Evolutionary conservation across 2,888 invertebrate species (phyloP), one percentile per base, ranked within the genome.

Genomic region (Xestoiulus laeticollis): DNA sequence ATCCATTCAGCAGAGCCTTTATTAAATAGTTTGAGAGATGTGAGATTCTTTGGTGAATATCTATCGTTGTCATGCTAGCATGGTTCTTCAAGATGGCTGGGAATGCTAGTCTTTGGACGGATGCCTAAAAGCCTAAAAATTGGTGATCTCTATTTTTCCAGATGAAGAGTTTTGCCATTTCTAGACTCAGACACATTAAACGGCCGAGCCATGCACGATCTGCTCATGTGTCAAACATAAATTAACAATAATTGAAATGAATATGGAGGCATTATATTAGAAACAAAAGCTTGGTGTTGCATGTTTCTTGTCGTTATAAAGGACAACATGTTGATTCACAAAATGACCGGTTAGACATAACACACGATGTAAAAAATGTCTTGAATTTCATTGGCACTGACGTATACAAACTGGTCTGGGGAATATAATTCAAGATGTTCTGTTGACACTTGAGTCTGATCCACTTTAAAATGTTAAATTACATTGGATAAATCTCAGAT

Each of bases 251-350:
- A 78, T 30, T 78, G 78, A 78, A 78, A 78, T 78, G 78, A 30
- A 78, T 78, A 78, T 26, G 78, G 78, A 14, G 78, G 30, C 78
- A 78, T 78, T 78, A 78, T 78, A 78, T 78, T 78, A 78, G 30
- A 30, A 12, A 14, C 3, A 30, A 78, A 78, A 78, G 78, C 68
- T 22, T 68, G 68, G 68, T 68, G 68, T 68, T 68, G 68, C 78
- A 78, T 78, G 78, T 30, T 78, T 78, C 78, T 26, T 78, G 3
- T 78, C 78, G 78, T 78, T 78, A 14, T 12, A 30, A 78, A 14
- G 78, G n/a, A n/a, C n/a, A n/a, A 78, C 78, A 30, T 78, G 78
- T 78, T 78, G 78, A 78, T 78, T 78, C 26, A 78, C 78, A 30
- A 30, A 78, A 78, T 30, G 78, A 78, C 30, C 78, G 3, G 78